Evolutionary conservation across 2,888 invertebrate genomes (phyloP).

Genomic region (Plusia festucae): DNA sequence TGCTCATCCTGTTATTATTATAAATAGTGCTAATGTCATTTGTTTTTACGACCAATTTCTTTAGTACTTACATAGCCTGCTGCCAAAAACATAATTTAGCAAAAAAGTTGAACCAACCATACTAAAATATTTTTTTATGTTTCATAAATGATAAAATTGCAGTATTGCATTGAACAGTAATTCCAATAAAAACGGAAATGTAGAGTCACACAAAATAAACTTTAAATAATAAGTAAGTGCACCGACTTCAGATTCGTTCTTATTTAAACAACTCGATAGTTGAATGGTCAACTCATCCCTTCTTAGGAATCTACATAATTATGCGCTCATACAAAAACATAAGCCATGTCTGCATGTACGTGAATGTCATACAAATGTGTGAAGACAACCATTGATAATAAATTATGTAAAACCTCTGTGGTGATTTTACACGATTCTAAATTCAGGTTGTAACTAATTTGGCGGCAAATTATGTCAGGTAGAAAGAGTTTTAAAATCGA

Average conservation of each 20-base stretch:
- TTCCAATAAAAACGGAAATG: too few species aligned
- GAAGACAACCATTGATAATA: conserved; percentile 9
- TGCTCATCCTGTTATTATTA: background rate
- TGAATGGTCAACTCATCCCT: conserved; percentile 21
- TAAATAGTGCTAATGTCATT: background rate
- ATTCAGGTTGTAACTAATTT: background rate
- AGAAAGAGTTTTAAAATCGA: too few species aligned
- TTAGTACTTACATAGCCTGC: background rate
- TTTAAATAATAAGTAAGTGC: background rate
- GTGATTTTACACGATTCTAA: too few species aligned
- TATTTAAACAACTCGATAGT: background rate
- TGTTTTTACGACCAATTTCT: background rate
- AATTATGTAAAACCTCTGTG: conserved; percentile 28
- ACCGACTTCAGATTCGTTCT: too few species aligned
- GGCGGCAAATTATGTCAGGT: background rate
- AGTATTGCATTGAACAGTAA: too few species aligned
- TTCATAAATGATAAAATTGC: too few species aligned
- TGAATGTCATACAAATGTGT: conserved; percentile 28
- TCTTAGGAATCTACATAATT: conserved; percentile 23
- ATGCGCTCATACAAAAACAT: conserved; percentile 42
- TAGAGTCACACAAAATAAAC: background rate
- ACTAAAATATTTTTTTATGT: too few species aligned
- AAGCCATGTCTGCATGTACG: conserved; percentile 26
- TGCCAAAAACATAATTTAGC: background rate
- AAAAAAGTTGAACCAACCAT: too few species aligned